Evolutionary conservation across 2,888 invertebrate species (phyloP).

Genomic region (Pseudococcus jackbeardsleyi): DNA sequence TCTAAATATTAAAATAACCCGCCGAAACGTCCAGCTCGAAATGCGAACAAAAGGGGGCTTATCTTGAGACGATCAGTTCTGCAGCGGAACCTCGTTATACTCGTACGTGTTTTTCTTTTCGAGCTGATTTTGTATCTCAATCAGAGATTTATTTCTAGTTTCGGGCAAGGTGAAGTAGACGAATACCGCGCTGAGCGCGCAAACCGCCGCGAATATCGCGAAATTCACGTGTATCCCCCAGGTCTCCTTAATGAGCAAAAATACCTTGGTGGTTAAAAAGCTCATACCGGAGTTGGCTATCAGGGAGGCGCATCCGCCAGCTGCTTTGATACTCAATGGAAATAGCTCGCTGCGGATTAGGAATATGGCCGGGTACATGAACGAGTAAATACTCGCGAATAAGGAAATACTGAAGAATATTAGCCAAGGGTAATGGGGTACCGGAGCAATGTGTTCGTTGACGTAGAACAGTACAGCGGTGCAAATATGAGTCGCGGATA

Average conservation of each 20-base stretch:
- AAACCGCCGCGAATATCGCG: neutral
- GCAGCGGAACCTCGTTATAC: neutral
- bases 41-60: neutral
- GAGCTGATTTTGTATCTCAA: constrained; percentile 47
- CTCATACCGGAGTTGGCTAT: neutral
- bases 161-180: constrained; percentile 34
- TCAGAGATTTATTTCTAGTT: constrained; percentile 56
- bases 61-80: neutral
- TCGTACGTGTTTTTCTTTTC: constrained; percentile 8
- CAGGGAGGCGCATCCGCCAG: neutral
- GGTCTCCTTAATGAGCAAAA: neutral
- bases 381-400: constrained; percentile 47
- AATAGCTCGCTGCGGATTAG: constrained; percentile 47
- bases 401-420: constrained; percentile 43
- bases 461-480: constrained; percentile 17
- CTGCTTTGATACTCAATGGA: constrained; percentile 37
- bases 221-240: constrained; percentile 57
- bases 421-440: neutral
- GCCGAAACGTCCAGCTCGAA: neutral
- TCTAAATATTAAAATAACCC: neutral
- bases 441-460: neutral
- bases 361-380: constrained; percentile 18
- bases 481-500: neutral
- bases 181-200: neutral
- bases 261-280: constrained; percentile 41